phyloP scores from a whole-genome alignment of 1,140 invertebrate species.

The Delia radicum region DNA sequence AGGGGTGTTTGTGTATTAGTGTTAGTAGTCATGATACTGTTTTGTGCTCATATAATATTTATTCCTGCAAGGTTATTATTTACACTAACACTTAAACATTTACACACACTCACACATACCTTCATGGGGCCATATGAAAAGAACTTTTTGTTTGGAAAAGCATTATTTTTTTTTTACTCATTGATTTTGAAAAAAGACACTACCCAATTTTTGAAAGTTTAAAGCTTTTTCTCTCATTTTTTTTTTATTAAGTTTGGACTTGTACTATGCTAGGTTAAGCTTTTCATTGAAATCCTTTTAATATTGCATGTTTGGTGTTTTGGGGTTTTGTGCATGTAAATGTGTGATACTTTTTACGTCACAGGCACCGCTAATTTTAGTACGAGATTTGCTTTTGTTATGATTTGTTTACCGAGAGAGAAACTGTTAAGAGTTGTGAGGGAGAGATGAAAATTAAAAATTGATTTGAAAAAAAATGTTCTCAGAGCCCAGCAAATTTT shows the following conservation, averaged over 20 bases:
- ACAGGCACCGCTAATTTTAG: constrained; percentile 4
- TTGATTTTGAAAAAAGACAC: neutral
- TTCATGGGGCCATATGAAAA: too few species aligned
- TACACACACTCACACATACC: neutral
- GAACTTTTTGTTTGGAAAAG: neutral
- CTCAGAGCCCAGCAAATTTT: too few species aligned
- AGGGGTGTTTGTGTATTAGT: too few species aligned
- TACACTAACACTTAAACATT: too few species aligned
- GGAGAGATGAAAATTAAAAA: neutral
- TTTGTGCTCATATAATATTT: too few species aligned
- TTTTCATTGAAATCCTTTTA: neutral
- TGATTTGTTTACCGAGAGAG: neutral
- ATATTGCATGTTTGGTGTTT: neutral
- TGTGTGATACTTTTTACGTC: constrained; percentile 15
- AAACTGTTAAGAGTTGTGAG: neutral
- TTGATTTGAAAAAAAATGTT: neutral
- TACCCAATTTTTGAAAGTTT: constrained; percentile 10
- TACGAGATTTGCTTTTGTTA: neutral
- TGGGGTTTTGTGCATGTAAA: neutral
- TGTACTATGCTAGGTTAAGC: neutral
- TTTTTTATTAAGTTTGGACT: too few species aligned
- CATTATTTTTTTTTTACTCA: neutral
- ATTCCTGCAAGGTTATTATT: constrained; percentile 4
- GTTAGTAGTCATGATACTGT: too few species aligned
- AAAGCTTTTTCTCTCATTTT: too few species aligned